Base-by-base conservation (phyloP, 2,888 invertebrate genomes). In the Trisateles emortualis region DNA sequence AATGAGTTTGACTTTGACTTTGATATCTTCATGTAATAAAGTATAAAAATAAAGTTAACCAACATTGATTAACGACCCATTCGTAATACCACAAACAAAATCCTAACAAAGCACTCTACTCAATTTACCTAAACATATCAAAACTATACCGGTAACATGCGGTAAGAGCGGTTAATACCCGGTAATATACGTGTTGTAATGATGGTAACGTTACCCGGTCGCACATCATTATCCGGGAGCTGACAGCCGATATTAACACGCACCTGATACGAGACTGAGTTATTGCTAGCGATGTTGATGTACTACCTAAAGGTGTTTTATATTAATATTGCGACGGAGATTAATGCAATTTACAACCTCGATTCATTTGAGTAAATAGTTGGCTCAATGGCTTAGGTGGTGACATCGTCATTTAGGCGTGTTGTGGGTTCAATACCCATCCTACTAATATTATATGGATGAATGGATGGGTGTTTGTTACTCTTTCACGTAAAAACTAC, bases 201-300 rank as follows among this genome's bases (percentile, higher is more conserved):
- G 26, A 17, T 19, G 26, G 45, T 45, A 29, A 45, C 13, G 46
- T 36, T 32, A 46, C 24, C 13, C 26, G 24, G 14, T 26, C 35
- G 13, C 42, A 46, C 24, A 9, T 41, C 33, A 30, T 30, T 46
- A 46, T 46, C 24, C 29, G 41, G 11, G 11, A 30, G 10, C 32
- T 39, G 47, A 40, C 40, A 40, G 40, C 24, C 24, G 26, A 33
- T 33, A 32, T 32, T 22, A 40, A 32, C 47, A 32, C 8, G 40
- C 4, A 40, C 24, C 19, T 14, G 40, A 48, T 29, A 40, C 47
- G n/a, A 3, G 32, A 24, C 39, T 38, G 30, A 40, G 32, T 47
- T 40, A 40, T 47, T 24, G 39, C 17, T 6, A 8, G 10, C 17
- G 3, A 29, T 33, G 11, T 33, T 43, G 43, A 33, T 13, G 35